phyloP scores from a whole-genome alignment of 2,888 invertebrate genomes.

The Eupithecia subfuscata region DNA sequence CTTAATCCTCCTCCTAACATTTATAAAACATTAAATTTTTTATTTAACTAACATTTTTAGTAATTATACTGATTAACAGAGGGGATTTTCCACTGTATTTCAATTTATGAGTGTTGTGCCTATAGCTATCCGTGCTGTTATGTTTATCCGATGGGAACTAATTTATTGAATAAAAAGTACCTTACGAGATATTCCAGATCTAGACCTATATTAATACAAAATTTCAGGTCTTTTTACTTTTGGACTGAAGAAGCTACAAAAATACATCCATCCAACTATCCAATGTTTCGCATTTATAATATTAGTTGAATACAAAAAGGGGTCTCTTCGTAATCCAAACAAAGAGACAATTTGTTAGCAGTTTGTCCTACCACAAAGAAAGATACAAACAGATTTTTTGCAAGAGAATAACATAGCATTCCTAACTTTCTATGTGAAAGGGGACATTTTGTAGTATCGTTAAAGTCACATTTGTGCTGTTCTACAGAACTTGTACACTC shows the following conservation, averaged over 20 bases:
- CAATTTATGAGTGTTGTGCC: not conserved
- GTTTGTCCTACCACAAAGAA: not conserved
- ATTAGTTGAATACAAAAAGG: not conserved
- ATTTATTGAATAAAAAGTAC: not conserved
- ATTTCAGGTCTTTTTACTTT: too few relatives aligned
- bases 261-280: too few relatives aligned
- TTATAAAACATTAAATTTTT: not conserved
- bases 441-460: constrained; percentile 9
- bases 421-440: constrained; percentile 11
- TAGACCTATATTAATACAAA: too few relatives aligned
- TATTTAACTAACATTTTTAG: not conserved
- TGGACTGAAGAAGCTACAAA: too few relatives aligned
- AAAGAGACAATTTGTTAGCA: not conserved
- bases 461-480: constrained; percentile 11
- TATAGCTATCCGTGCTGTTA: not conserved
- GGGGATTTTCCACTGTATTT: not conserved
- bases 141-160: not conserved
- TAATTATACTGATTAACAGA: not conserved
- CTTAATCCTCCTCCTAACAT: not conserved
- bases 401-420: not conserved
- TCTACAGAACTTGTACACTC: not conserved
- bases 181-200: too few relatives aligned
- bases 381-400: not conserved
- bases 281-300: not conserved
- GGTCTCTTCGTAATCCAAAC: not conserved